These are phyloP conservation scores for Melanotaenia duboulayi DNA, from an alignment of 2,113 vertebrate genomes.

Conservation along the genomic window DNA sequence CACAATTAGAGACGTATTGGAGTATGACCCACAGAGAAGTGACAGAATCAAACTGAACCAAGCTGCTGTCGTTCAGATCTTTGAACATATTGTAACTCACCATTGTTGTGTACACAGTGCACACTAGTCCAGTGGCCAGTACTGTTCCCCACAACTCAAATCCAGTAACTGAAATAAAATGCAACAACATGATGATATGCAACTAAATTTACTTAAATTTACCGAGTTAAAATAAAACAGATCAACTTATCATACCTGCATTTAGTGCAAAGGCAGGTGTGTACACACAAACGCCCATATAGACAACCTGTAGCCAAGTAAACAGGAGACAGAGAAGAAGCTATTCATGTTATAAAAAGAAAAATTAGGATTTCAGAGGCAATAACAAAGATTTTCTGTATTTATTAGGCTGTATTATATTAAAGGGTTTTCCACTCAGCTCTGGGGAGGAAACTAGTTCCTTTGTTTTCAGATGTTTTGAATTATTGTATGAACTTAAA, in stretches of 20 bases:
- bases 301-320: slow-evolving; percentile 84
- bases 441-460: too few species aligned
- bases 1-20: too few species aligned
- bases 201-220: not conserved
- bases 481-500: too few species aligned
- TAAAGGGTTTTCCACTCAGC: too few species aligned
- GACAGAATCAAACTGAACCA: too few species aligned
- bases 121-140: slow-evolving; percentile 90
- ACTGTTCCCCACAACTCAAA: slow-evolving; percentile 91
- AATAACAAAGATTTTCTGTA: not conserved
- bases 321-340: slow-evolving; percentile 9
- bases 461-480: too few species aligned
- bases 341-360: fast-evolving
- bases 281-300: slow-evolving; percentile 92
- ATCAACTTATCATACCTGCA: slow-evolving; percentile 77
- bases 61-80: too few species aligned
- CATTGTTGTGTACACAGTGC: slow-evolving; percentile 89
- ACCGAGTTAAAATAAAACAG: not conserved
- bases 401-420: too few species aligned
- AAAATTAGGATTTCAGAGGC: not conserved
- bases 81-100: slow-evolving; percentile 74
- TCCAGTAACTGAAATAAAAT: slow-evolving; percentile 86
- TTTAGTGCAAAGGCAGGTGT: slow-evolving; percentile 90
- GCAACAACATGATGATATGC: not conserved
- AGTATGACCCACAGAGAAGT: too few species aligned